Percentiles rank a stretch among this genome's conserved stretches.
These are phyloP conservation scores for Myathropa florea DNA, from an alignment of 2,888 invertebrate genomes.

Conservation along the genomic window DNA sequence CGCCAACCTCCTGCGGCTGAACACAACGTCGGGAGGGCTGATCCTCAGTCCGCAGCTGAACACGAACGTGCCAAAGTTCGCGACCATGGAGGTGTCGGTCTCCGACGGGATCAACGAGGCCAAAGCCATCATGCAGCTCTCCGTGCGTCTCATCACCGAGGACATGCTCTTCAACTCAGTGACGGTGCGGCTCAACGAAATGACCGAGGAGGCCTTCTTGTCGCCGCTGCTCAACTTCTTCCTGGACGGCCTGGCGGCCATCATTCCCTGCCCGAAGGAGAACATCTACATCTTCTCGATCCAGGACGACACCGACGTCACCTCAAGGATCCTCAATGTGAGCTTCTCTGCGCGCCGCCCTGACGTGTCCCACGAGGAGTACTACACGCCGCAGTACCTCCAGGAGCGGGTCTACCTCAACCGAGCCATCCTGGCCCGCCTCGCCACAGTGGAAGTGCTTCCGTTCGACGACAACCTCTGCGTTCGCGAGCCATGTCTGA, in stretches of 20 bases:
- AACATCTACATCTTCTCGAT: conserved; percentile 96
- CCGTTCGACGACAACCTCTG: conserved; percentile 98
- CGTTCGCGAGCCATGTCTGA: conserved; percentile 95
- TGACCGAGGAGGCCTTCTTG: conserved; percentile 95
- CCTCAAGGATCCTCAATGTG: conserved; percentile 93
- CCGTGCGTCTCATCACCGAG: conserved; percentile 94
- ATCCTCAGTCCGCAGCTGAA: conserved; percentile 95
- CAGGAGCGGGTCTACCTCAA: conserved; percentile 97
- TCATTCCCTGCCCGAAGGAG: conserved; percentile 94
- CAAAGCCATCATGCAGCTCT: conserved; percentile 94
- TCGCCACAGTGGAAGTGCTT: conserved; percentile 94
- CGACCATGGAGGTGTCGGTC: conserved; percentile 96
- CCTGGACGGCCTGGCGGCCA: conserved; percentile 93
- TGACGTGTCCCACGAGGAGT: conserved; percentile 89
- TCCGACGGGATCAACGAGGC: conserved; percentile 96
- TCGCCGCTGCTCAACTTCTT: conserved; percentile 94
- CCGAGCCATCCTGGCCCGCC: conserved; percentile 90
- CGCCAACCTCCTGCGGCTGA: conserved; percentile 92
- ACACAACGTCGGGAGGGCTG: conserved; percentile 91
- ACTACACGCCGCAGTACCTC: conserved; percentile 93
- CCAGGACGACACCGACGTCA: conserved; percentile 95
- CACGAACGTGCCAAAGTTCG: conserved; percentile 96
- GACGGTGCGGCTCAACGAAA: conserved; percentile 94
- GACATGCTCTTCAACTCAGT: conserved; percentile 97
- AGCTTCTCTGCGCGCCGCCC: conserved; percentile 94